Conservation (phyloP, 2,888 invertebrate species). For the Argynnis bischoffii region DNA sequence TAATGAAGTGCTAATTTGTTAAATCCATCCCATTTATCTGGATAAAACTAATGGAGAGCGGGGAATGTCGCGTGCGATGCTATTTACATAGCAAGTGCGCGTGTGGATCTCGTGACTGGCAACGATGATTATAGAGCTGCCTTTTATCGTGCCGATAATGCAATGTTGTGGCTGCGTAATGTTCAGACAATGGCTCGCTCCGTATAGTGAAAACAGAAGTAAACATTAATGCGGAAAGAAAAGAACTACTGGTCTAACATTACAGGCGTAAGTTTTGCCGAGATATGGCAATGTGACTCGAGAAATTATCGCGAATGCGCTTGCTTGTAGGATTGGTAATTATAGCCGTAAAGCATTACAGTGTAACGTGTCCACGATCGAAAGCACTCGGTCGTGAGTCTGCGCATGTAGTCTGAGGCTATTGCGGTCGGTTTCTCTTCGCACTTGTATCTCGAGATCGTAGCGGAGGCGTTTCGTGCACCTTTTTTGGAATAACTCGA, state of each 20-base stretch:
- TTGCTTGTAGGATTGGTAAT: constrained; percentile 40
- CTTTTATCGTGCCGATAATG: constrained; percentile 68
- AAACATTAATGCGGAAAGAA: constrained; percentile 58
- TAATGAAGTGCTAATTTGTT: constrained; percentile 45
- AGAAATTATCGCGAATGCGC: constrained; percentile 36
- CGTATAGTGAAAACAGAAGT: constrained; percentile 56
- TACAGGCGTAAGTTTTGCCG: constrained; percentile 44
- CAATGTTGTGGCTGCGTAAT: constrained; percentile 64
- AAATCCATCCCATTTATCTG: constrained; percentile 52
- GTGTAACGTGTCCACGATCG: constrained; percentile 48
- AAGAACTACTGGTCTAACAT: constrained; percentile 48
- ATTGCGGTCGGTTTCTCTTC: constrained; percentile 77
- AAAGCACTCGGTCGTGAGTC: constrained; percentile 54
- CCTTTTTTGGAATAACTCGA: constrained; percentile 82
- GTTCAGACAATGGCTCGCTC: constrained; percentile 61
- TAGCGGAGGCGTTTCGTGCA: constrained; percentile 69
- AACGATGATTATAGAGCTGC: constrained; percentile 67
- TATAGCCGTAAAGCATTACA: constrained; percentile 41
- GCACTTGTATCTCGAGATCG: constrained; percentile 70
- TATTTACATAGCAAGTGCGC: constrained; percentile 66
- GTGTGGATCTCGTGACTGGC: constrained; percentile 66
- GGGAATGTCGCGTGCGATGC: constrained; percentile 62
- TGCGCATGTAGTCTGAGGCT: constrained; percentile 54
- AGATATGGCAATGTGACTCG: constrained; percentile 39
- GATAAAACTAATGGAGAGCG: constrained; percentile 34